Percentiles rank a stretch among this genome's conserved stretches.
Evolutionary conservation across 2,797 vertebrate genomes (phyloP).

Genomic region (Melanogrammus aeglefinus): DNA sequence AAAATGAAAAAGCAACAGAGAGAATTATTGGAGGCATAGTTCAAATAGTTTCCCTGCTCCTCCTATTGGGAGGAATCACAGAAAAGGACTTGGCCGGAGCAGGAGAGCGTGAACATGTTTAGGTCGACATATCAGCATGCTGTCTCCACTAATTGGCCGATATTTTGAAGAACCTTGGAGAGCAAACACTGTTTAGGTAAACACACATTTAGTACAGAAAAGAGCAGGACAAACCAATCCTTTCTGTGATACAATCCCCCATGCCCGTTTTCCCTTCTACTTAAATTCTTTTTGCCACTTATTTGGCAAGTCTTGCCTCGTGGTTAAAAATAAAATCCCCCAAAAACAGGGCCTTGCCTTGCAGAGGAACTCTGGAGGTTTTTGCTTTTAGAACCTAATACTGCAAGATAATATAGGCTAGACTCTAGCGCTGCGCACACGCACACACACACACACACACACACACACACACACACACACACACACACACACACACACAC

Average conservation of each 20-base stretch:
- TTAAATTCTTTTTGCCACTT: slow-evolving; percentile 56
- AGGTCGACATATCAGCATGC: slow-evolving; percentile 37
- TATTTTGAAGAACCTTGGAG: slow-evolving; percentile 39
- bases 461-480: too few species aligned
- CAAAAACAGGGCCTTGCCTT: neutral
- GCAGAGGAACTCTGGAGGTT: neutral
- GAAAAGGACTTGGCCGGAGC: slow-evolving; percentile 56
- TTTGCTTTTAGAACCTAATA: neutral
- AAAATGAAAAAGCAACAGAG: slow-evolving; percentile 29
- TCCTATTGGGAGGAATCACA: slow-evolving; percentile 45
- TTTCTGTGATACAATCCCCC: slow-evolving; percentile 41
- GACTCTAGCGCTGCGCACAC: neutral
- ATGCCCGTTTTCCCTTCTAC: slow-evolving; percentile 60
- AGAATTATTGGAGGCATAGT: slow-evolving; percentile 43
- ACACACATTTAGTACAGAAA: slow-evolving; percentile 30
- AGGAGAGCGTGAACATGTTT: slow-evolving; percentile 35
- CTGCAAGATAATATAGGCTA: neutral
- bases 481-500: neutral
- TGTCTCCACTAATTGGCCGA: slow-evolving; percentile 30
- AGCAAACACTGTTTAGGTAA: slow-evolving; percentile 41
- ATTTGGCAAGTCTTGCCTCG: slow-evolving; percentile 46
- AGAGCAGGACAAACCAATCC: slow-evolving; percentile 36
- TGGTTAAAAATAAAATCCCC: slow-evolving; percentile 4
- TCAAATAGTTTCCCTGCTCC: slow-evolving; percentile 31
- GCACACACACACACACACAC: too few species aligned